Evolutionary conservation across 2,888 invertebrate genomes (phyloP).

Genomic region (Mimas tiliae): DNA sequence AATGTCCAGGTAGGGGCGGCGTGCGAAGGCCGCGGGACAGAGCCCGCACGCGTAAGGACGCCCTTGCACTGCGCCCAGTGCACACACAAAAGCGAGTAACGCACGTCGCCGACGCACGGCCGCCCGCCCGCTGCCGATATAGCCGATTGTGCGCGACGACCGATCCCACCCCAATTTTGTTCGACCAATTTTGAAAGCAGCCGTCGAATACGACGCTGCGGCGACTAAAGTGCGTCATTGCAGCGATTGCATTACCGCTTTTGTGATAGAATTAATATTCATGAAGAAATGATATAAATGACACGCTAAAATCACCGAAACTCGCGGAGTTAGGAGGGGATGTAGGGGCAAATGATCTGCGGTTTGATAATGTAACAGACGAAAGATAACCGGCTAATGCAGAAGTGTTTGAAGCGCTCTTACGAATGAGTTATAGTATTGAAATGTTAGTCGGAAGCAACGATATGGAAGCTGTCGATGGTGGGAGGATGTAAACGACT

Average conservation of each 20-base stretch:
- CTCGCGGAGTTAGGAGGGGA: slow-evolving; percentile 59
- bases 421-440: slow-evolving; percentile 65
- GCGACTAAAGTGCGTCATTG: slow-evolving; percentile 70
- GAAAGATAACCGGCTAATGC: slow-evolving; percentile 63
- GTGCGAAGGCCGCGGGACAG: slow-evolving; percentile 79
- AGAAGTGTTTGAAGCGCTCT: slow-evolving; percentile 77
- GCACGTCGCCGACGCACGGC: slow-evolving; percentile 79
- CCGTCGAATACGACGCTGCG: slow-evolving; percentile 45
- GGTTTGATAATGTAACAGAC: slow-evolving; percentile 58
- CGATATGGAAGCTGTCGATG: slow-evolving; percentile 76
- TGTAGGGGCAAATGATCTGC: slow-evolving; percentile 60
- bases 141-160: slow-evolving; percentile 44
- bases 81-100: slow-evolving; percentile 85
- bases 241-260: slow-evolving; percentile 85
- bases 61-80: slow-evolving; percentile 83
- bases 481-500: slow-evolving; percentile 70
- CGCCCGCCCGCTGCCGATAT: slow-evolving; percentile 66
- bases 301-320: slow-evolving; percentile 66
- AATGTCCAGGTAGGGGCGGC: slow-evolving; percentile 81
- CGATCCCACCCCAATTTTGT: slow-evolving; percentile 58
- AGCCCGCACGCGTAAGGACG: slow-evolving; percentile 77
- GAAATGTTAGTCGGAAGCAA: slow-evolving; percentile 81
- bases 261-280: slow-evolving; percentile 82
- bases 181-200: slow-evolving; percentile 61
- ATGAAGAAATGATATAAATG: slow-evolving; percentile 79